Base-by-base conservation (phyloP, 2,113 vertebrate genomes). In the Climacteris rufus region DNA sequence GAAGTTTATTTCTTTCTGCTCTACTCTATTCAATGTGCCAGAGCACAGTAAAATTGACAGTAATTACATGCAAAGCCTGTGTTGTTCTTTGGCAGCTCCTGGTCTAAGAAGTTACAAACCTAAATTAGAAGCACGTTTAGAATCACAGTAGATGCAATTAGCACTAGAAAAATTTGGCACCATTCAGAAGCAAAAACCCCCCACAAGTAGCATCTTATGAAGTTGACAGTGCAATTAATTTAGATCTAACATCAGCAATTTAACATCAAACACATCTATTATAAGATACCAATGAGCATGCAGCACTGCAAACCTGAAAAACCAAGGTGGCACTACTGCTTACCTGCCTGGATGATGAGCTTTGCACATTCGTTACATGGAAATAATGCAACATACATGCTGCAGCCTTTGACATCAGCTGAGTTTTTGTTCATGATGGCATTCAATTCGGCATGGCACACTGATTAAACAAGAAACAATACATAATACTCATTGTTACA, bases 371-470 rank as follows among this genome's bases (percentile, higher is more conserved):
- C 99, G 47, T 99, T 99, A 96, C 99, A 99, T 5, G 99, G 99
- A 97, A 99, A 99, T 97, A 99, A 97, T 89, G 99, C 99, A 83
- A 99, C 99, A 19, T 99, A 99, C 87, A 99, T 99, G 80, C 97
- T 98, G 91, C 99, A 99, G 94, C 98, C 99, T 94, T 99, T 99
- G 96, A 99, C 99, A 25, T 99, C 99, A 2, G 98, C 98, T 1
- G 99, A 99, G 96, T 99, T 99, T 97, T 99, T 99, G 98, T 99
- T 99, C 99, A 99, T 99, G 79, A 99, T 99, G 96, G 99, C 99
- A 47, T 99, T 99, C 93, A 99, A 95, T 97, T 99, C 99, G 0
- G 99, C 99, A 12, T 99, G 99, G 94, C 99, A 99, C 95, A 99
- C 99, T 99, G 97, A 28, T 96, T 90, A 52, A 68, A 83, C 39